These are phyloP conservation scores for Meteorus sp. DNA, from an alignment of 1,140 invertebrate genomes.

Conservation along the genomic window DNA sequence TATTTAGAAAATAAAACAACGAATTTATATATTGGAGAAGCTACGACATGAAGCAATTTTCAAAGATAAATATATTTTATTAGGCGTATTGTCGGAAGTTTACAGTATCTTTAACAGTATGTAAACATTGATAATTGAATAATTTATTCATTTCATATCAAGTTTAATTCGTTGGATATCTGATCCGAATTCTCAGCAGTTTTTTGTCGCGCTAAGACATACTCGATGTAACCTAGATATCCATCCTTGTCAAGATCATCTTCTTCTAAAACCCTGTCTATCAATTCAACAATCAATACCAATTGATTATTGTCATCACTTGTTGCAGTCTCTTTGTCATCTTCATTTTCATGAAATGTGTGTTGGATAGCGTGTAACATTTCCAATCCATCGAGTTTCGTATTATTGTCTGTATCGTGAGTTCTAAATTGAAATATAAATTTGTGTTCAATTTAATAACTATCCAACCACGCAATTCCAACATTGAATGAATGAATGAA, in stretches of 20 bases:
- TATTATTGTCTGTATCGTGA: conserved; percentile 82
- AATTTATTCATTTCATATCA: conserved; percentile 3
- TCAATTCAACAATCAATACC: conserved; percentile 60
- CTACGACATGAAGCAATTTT: too few species aligned
- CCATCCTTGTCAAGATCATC: conserved; percentile 83
- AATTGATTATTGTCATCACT: conserved; percentile 28
- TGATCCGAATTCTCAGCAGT: conserved; percentile 22
- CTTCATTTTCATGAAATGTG: conserved; percentile 60
- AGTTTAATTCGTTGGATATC: conserved; percentile 20
- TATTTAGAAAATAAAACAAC: too few species aligned
- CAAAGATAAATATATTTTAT: too few species aligned
- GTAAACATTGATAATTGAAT: conserved; percentile 9
- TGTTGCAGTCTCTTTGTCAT: conserved; percentile 37
- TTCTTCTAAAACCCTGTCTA: conserved; percentile 75
- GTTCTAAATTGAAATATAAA: conserved; percentile 65
- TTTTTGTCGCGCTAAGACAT: conserved; percentile 62
- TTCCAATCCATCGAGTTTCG: conserved; percentile 79
- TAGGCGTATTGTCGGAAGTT: too few species aligned
- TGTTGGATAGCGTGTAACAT: conserved; percentile 71
- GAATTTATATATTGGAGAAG: too few species aligned
- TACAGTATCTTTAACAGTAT: too few species aligned
- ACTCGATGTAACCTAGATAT: conserved; percentile 80
- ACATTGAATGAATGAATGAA: conserved; percentile 23
- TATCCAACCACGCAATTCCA: background rate
- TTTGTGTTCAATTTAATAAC: background rate